Evolutionary conservation across 2,113 vertebrate genomes (phyloP).

Genomic region (Brachyhypopomus occidentalis): DNA sequence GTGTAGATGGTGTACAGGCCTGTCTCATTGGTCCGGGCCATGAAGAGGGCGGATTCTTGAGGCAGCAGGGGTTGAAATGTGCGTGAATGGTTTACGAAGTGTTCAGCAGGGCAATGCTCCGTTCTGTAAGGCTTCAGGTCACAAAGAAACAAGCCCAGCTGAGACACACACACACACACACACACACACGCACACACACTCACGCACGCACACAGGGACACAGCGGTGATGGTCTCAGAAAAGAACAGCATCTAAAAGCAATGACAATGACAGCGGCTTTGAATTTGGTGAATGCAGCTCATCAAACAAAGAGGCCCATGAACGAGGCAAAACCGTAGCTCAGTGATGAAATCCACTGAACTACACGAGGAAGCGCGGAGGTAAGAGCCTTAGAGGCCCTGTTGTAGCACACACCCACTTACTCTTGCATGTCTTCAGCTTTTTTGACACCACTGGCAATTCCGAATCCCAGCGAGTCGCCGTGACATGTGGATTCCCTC

Average conservation of each 20-base stretch:
- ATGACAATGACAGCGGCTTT: neutral
- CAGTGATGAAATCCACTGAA: too few relatives aligned
- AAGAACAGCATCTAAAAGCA: neutral
- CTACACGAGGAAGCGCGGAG: too few relatives aligned
- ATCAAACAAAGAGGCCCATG: neutral
- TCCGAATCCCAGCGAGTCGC: too few relatives aligned
- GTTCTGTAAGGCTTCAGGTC: neutral
- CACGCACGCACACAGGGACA: neutral
- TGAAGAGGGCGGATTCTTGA: conserved; percentile 46
- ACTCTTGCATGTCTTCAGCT: too few relatives aligned
- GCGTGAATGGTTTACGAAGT: conserved; percentile 16
- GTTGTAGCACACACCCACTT: too few relatives aligned
- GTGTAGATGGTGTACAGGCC: conserved; percentile 51
- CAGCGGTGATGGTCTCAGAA: neutral
- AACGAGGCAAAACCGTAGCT: neutral
- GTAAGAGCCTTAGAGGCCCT: too few relatives aligned
- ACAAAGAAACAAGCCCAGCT: neutral
- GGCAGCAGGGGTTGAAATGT: neutral
- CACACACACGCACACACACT: too few relatives aligned
- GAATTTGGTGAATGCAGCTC: neutral
- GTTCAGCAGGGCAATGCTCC: neutral
- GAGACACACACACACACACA: neutral
- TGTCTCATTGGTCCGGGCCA: conserved; percentile 57
- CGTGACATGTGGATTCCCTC: too few relatives aligned
- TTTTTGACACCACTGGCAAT: too few relatives aligned